A percentile compares a stretch with the other conserved stretches of the same genome.
Conservation (phyloP, 1,140 invertebrate species). For the Thalassaphorura encarpata region DNA sequence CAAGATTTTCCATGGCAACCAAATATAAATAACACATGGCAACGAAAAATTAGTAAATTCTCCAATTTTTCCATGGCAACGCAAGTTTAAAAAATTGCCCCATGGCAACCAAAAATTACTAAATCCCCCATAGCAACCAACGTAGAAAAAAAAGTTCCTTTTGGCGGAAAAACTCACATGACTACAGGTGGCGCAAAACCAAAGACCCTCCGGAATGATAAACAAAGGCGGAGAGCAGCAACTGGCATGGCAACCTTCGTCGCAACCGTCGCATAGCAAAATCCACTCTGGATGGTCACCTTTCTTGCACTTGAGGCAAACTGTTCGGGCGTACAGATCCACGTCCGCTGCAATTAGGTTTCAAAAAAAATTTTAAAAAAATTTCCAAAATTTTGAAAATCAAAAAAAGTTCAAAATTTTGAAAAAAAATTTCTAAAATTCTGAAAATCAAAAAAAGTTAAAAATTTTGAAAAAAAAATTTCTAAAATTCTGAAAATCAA, state of each 20-base stretch:
- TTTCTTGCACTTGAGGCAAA: slow-evolving; percentile 75
- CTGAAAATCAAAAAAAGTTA: slow-evolving; percentile 5
- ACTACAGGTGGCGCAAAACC: slow-evolving; percentile 93
- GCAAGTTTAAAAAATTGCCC: too few relatives aligned
- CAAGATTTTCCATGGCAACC: too few relatives aligned
- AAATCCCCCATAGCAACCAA: too few relatives aligned
- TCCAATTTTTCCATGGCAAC: too few relatives aligned
- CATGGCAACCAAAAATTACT: too few relatives aligned
- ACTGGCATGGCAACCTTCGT: slow-evolving; percentile 87
- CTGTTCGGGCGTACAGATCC: slow-evolving; percentile 47
- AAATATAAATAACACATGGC: too few relatives aligned
- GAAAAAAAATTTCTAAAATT: slow-evolving; percentile 11
- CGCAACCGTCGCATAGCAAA: slow-evolving; percentile 85
- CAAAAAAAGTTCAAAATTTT: slow-evolving; percentile 7
- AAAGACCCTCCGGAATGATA: slow-evolving; percentile 89
- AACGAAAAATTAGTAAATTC: too few relatives aligned
- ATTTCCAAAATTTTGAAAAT: too few relatives aligned
- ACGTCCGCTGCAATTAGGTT: slow-evolving; percentile 36
- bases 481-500: too few relatives aligned
- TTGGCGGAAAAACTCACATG: slow-evolving; percentile 46
- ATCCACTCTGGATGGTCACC: slow-evolving; percentile 93
- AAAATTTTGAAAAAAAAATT: too few relatives aligned
- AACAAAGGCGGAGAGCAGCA: slow-evolving; percentile 82
- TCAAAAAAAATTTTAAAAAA: too few relatives aligned
- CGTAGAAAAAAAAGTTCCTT: slow-evolving; percentile 1